Base-by-base conservation (phyloP, 2,888 invertebrate genomes). In the Pomacea canaliculata region DNA sequence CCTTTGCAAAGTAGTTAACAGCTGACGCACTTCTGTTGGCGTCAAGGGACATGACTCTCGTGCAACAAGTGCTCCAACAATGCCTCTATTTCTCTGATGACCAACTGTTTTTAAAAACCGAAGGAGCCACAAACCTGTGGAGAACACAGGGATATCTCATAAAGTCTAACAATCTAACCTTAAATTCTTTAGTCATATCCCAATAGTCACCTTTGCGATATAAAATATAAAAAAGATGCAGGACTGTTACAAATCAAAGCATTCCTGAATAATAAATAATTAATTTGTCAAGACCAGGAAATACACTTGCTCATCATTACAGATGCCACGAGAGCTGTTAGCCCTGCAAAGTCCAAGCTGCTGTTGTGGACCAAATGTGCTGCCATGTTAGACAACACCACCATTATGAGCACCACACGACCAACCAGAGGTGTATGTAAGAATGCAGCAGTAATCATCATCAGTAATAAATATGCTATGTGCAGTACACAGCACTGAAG, bases 401-500 rank as follows among this genome's bases (percentile, higher is more conserved):
- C 81, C 18, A 85, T 72, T 71, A 89, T 81, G 63, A 89, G 79
- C 8, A 84, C 70, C 12, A 87, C 76, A 13, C 89, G 82, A 16
- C 87, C 84, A 51, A 86, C 79, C 46, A 83, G 63, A 0, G 88
- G 88, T 0, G 86, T 82, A 73, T 88, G 86, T 51, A 89, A 85
- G 78, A 89, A 88, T n/a, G 88, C 81, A 8, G 86, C 86, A 8
- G 86, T 81, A 19, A 89, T 79, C 19, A 85, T 86, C 51, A 85
- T 84, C 78, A 88, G 79, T 66, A 89, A 80, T 76, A 89, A 85
- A 81, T 88, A 89, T n/a, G 83, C 80, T 12, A 87, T 73, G 77
- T 89, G 89, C 49, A 86, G 81, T 2, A 85, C 83, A 49, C 85
- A 84, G 65, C 85, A 84, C 27, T 84, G 83, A 70, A 89, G 68